These are phyloP conservation scores for Saccostrea echinata DNA, from an alignment of 1,140 invertebrate genomes.

Conservation along the genomic window DNA sequence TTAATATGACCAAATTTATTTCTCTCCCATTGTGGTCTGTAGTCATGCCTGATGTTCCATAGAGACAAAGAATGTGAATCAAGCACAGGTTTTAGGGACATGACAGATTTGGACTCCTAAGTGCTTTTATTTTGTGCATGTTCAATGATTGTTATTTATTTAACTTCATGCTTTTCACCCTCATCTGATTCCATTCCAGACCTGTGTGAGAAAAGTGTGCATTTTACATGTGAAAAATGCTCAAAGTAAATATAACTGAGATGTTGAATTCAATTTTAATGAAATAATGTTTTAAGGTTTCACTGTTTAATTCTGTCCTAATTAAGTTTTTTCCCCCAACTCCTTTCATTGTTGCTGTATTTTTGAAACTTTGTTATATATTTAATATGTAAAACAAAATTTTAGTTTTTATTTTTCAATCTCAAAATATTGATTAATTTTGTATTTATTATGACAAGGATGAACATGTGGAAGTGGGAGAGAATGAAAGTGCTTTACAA, in stretches of 20 bases:
- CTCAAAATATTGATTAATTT: not conserved
- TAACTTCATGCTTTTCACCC: slow-evolving; percentile 26
- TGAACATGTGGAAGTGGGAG: not conserved
- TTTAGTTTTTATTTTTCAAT: not conserved
- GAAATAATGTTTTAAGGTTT: not conserved
- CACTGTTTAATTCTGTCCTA: not conserved
- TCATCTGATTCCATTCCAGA: slow-evolving; percentile 22
- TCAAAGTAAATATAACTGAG: not conserved
- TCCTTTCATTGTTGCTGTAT: too few relatives aligned
- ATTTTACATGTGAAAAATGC: slow-evolving; percentile 10
- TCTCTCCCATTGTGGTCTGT: not conserved
- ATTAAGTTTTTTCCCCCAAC: not conserved
- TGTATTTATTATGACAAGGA: not conserved
- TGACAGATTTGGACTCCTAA: slow-evolving; percentile 11
- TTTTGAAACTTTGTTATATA: too few relatives aligned
- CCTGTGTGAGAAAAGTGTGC: not conserved
- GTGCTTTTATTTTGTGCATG: slow-evolving; percentile 32
- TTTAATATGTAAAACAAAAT: not conserved
- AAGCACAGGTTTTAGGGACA: not conserved
- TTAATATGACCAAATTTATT: too few relatives aligned
- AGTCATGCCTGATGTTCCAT: not conserved
- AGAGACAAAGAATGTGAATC: not conserved
- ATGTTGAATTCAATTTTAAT: not conserved
- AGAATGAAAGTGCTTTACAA: slow-evolving; percentile 29
- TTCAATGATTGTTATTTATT: slow-evolving; percentile 36